Evolutionary conservation across 2,888 invertebrate species (phyloP), one percentile per base, ranked within the genome.

Genomic region (Trimorus sp.): DNA sequence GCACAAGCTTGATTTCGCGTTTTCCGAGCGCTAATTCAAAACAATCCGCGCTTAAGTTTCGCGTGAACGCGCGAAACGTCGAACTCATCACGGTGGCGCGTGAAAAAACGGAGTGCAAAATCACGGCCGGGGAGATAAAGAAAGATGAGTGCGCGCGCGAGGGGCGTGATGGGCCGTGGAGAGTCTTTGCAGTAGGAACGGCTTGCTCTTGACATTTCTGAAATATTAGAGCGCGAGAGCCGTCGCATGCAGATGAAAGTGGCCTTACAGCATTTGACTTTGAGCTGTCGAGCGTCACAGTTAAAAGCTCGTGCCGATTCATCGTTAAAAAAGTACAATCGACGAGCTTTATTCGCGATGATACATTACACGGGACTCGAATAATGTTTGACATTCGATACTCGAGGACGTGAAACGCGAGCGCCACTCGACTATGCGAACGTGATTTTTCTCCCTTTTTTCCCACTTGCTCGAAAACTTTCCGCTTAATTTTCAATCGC

Each of bases 141-240:
- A n/a, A 58, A 42, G 42, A 48, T 14, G 60, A 40, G 26, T 42
- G 14, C 51, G 26, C 9, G 53, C 51, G 37, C 48, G 49, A 69
- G 26, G 63, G 62, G 71, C 56, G 68, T 73, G 78, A 69, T 68
- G 70, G 80, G 85, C 85, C 85, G 86, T 84, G 85, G 85, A 86
- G 86, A 85, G 84, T 84, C 84, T 86, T 83, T 83, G 77, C 68
- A 79, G 83, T 66, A 81, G 84, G 77, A 81, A 78, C 78, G 75
- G 87, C 85, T 87, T 88, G 87, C 84, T 83, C 85, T 84, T 87
- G 89, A 89, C 88, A 88, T 86, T 85, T 75, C 78, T 89, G 88
- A 90, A 89, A 89, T 90, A 90, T 90, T 88, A 87, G 87, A 88
- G 86, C 85, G 85, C 84, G 83, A 83, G 80, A 84, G 80, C 84